A percentile compares a stretch with the other conserved stretches of the same genome.
Conservation (phyloP, 2,113 vertebrate genomes). For the western clawed frog (Xenopus tropicalis) region UCB_Xtro_10.0 CM004448.2:94662001-94662500, state of each 20-base stretch:
- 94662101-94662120: slow-evolving; percentile 29
- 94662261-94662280: neutral
- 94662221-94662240: slow-evolving; percentile 1
- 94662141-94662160: slow-evolving; percentile 24
- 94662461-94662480: no score
- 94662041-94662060: neutral
- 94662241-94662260: neutral
- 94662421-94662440: no score
- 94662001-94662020: no score
- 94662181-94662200: slow-evolving; percentile 5
- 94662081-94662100: neutral
- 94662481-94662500: no score
- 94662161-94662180: slow-evolving; percentile 8
- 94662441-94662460: no score
- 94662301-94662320: no score
- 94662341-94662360: no score
- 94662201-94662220: slow-evolving; percentile 5
- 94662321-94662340: no score
- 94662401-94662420: no score
- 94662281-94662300: neutral
- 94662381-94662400: no score
- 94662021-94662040: no score
- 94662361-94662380: no score
- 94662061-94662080: neutral
- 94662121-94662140: slow-evolving; percentile 21